Evolutionary conservation across 2,888 invertebrate genomes (phyloP), one percentile per base, ranked within the genome.

Genomic region (Athalia cordata): DNA sequence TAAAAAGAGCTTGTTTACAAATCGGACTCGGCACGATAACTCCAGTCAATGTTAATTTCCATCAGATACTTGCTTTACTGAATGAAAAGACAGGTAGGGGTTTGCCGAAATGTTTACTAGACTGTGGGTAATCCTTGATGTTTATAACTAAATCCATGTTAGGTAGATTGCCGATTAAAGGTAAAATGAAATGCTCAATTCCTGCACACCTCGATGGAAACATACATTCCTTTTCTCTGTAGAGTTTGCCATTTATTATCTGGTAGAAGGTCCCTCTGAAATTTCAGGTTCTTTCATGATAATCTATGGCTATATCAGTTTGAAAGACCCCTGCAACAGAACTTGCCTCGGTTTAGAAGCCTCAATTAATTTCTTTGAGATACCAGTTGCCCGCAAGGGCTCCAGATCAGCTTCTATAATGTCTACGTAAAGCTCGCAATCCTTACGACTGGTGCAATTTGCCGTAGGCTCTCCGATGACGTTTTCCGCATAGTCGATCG

Each of bases 141-240:
- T 99, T 99, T 29, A 99, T 90, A 11, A 97, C 92, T 80, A 99
- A 91, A 89, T 99, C 98, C 91, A 95, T 93, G 87, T 99, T 93
- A 0, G 96, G 94, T 75, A 98, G 89, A 81, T 94, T 93, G 5
- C 93, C 88, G 62, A 96, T 92, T 5, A 97, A 85, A 84, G 93
- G 92, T 77, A 93, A 90, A 29, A 99, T 89, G 87, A 98, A 99
- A 89, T 98, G 94, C 90, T 99, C 98, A 49, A 98, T 93, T 9
- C 98, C 98, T 80, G 94, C 92, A 90, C 98, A 99, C 83, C 99
- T 93, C 11, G 97, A 94, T 57, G 98, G 98, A 90, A 99, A 99
- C 93, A 97, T 95, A 85, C 98, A 99, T 62, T 94, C 93, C 77
- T 93, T 92, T 81, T 97, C 95, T 70, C 98, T 92, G 87, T 96